These are phyloP conservation scores for Phoxinus phoxinus DNA, from an alignment of 2,113 vertebrate genomes.

Conservation along the genomic window DNA sequence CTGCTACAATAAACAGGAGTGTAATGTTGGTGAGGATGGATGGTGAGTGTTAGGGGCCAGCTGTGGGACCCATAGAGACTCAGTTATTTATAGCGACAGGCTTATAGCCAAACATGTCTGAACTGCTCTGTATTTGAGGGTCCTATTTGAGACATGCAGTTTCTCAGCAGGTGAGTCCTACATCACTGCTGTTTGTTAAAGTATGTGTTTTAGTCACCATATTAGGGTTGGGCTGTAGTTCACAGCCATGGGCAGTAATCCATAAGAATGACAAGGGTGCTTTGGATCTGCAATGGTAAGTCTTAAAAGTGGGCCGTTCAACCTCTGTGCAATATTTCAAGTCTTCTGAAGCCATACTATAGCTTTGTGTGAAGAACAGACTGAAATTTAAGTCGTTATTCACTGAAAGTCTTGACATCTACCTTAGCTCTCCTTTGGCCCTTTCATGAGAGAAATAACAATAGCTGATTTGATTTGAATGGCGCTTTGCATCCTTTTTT, in stretches of 20 bases:
- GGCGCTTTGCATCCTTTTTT: background rate
- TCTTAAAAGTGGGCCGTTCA: background rate
- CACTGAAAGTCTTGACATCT: background rate
- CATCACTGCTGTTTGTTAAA: slow-evolving; percentile 1
- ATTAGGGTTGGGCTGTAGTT: background rate
- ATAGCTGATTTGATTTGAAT: background rate
- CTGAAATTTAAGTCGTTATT: background rate
- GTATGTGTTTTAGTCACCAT: slow-evolving; percentile 6
- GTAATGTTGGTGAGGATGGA: slow-evolving; percentile 61
- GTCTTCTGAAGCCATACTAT: background rate
- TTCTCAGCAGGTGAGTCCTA: background rate
- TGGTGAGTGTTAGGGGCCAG: slow-evolving; percentile 53
- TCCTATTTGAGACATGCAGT: background rate
- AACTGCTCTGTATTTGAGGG: background rate
- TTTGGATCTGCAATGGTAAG: background rate
- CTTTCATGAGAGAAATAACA: background rate
- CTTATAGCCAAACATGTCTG: slow-evolving; percentile 23
- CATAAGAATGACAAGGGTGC: slow-evolving; percentile 10
- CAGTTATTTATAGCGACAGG: slow-evolving; percentile 45
- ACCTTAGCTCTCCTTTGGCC: background rate
- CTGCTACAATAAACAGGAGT: slow-evolving; percentile 53
- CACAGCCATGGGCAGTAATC: background rate
- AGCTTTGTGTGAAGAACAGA: background rate
- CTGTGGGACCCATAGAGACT: slow-evolving; percentile 27
- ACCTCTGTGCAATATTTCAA: background rate